Evolutionary conservation across 64 coral and sea anemone species (phyloP), one percentile per base, ranked within the genome.

Genomic region (Montipora efflorescens): DNA sequence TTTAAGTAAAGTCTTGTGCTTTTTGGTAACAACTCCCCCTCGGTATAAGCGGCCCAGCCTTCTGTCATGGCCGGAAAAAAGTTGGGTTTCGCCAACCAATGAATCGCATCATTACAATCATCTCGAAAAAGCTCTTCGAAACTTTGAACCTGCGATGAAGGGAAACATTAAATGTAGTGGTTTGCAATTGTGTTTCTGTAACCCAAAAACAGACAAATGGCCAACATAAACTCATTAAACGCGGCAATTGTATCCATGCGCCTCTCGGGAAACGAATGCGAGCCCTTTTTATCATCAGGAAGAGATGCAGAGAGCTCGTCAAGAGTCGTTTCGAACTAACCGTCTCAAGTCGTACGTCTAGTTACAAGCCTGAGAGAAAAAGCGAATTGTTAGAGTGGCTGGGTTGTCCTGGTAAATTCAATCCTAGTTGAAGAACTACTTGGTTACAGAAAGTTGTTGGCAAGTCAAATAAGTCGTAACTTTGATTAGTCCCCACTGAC

Each of bases 61-160:
- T 89, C 87, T 9, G 51, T 89, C 43, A 89, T 74, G 13, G 36
- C 87, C 7, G 74, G 0, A 8, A 89, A 89, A 47, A 18, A 78
- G 8, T 76, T 77, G 14, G 10, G 4, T 16, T 11, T 74, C 7
- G 51, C 55, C 48, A 89, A 5, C 87, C 87, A 89, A 48, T 76
- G 72, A 61, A 89, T 89, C 1, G 87, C 20, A 48, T 89, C 87
- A 2, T 9, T 79, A 43, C 87, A 89, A 10, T 59, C n/a, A 6
- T 77, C 87, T 67, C 61, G 20, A 67, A 89, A 89, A 61, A 74
- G 67, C 18, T 89, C 87, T 43, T 23, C 46, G 48, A 45, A 89
- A 79, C 87, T 79, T 43, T 89, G 87, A 77, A 89, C 74, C 87
- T 89, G 74, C 19, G 53, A 55, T 50, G 9, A 10, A 43, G 25